phyloP scores from a whole-genome alignment of 1,140 invertebrate species.

The Anthonomus grandis region DNA sequence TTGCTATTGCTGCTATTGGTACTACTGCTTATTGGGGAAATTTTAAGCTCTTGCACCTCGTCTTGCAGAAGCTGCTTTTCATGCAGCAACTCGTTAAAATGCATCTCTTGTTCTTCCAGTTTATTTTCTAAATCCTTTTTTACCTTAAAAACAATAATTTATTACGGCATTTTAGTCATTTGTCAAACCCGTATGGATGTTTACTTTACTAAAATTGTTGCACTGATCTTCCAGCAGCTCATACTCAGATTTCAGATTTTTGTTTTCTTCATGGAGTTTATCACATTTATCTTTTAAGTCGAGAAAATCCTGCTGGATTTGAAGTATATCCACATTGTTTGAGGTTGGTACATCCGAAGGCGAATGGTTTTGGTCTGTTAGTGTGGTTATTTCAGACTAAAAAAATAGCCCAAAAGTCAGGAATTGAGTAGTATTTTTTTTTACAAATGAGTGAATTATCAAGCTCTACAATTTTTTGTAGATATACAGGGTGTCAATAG shows the following conservation, averaged over 20 bases:
- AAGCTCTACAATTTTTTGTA: no score
- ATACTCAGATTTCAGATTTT: slow-evolving; percentile 32
- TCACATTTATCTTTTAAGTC: slow-evolving; percentile 36
- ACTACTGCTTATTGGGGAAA: slow-evolving; percentile 31
- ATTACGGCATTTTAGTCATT: no score
- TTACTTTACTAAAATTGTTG: slow-evolving; percentile 27
- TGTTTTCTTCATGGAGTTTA: slow-evolving; percentile 33
- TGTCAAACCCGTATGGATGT: not conserved
- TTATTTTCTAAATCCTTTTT: slow-evolving; percentile 34
- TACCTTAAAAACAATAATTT: slow-evolving; percentile 2
- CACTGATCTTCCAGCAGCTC: slow-evolving; percentile 29
- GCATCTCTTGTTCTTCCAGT: slow-evolving; percentile 38
- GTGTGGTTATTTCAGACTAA: no score
- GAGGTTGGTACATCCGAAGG: not conserved
- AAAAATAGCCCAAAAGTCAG: no score
- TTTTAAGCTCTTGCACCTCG: slow-evolving; percentile 45
- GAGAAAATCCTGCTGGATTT: slow-evolving; percentile 32
- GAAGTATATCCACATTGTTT: slow-evolving; percentile 18
- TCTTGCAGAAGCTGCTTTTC: slow-evolving; percentile 44
- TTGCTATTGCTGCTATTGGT: slow-evolving; percentile 5
- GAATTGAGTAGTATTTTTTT: no score
- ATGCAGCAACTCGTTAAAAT: slow-evolving; percentile 39
- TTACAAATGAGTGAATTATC: no score
- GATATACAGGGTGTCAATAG: no score
- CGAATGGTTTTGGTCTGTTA: not conserved